phyloP scores from a whole-genome alignment of 2,888 invertebrate genomes.

The Cryptus viduatorius region DNA sequence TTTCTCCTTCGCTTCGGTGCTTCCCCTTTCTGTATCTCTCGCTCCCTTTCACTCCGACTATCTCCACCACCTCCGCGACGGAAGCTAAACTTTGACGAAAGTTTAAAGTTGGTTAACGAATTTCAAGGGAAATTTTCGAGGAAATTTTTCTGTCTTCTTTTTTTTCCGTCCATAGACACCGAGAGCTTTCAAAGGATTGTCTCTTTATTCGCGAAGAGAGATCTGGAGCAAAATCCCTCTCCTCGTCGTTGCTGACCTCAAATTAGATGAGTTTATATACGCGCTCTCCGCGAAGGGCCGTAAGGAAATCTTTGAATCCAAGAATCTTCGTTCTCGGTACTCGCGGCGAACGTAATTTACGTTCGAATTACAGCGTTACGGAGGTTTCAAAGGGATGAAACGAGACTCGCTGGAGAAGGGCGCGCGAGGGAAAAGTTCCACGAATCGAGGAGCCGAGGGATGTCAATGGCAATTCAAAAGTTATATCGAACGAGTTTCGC shows the following conservation, averaged over 20 bases:
- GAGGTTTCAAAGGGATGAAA: too few relatives aligned
- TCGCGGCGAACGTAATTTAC: too few relatives aligned
- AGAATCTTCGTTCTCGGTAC: too few relatives aligned
- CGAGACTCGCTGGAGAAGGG: too few relatives aligned
- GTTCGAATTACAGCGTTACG: too few relatives aligned
- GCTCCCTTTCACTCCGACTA: neutral
- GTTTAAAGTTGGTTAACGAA: conserved; percentile 30
- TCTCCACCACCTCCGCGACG: conserved; percentile 19
- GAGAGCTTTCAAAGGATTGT: conserved; percentile 15
- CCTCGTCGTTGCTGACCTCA: neutral
- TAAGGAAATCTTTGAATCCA: neutral
- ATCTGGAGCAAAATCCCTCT: conserved; percentile 2
- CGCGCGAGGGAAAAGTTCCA: too few relatives aligned
- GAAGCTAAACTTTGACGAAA: conserved; percentile 25
- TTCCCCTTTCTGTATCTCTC: neutral
- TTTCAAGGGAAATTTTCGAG: neutral
- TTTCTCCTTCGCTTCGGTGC: conserved; percentile 8
- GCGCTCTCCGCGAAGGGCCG: neutral
- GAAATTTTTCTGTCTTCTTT: neutral
- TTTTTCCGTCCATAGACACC: neutral
- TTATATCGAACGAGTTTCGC: too few relatives aligned
- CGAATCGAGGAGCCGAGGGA: too few relatives aligned
- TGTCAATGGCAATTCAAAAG: too few relatives aligned
- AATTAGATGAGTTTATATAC: conserved; percentile 12
- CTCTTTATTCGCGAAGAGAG: neutral